Base-by-base conservation (phyloP, 2,888 invertebrate genomes). In the Drosophila stalkeri region DNA sequence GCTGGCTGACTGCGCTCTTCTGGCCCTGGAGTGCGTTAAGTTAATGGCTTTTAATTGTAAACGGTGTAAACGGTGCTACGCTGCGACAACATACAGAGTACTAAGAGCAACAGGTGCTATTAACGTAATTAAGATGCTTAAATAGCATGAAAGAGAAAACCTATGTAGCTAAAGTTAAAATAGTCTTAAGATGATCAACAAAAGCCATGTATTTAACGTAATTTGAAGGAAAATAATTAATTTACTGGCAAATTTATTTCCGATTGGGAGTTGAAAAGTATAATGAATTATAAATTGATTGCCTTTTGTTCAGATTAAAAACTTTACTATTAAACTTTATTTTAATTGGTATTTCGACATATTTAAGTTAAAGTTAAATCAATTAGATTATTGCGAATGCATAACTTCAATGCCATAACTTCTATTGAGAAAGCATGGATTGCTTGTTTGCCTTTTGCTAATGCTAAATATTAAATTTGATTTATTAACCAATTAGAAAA, bases 111-210 rank as follows among this genome's bases (percentile, higher is more conserved):
- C 80, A 81, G 70, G 81, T 81, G 80, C 60, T 54, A 67, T 72
- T 70, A 72, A 72, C 63, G 41, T 69, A 71, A 81, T 81, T 80
- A 82, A 62, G 64, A 39, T 60, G 66, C 64, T 82, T 73, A 82
- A 76, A 61, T 57, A 64, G 61, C 67, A 54, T n/a, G 37, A 16
- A 41, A 41, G 52, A 27, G 55, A 27, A 18, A 18, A 20, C n/a
- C 33, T 14, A 0, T 12, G 20, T 41, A 27, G 27, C 8, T 54
- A 37, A 47, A 39, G 14, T 41, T 12, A 6, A 56, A 20, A 65
- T 60, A 64, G 60, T 9, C 63, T 52, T 63, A 31, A 33, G 18
- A 35, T 20, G 4, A 18, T 18, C 37, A 41, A 33, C 3, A 41
- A 41, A 39, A 20, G 14, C 16, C 18, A 9, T 14, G 6, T 14